Conservation (phyloP, 2,113 vertebrate genomes). For the Manacus vitellinus region DNA sequence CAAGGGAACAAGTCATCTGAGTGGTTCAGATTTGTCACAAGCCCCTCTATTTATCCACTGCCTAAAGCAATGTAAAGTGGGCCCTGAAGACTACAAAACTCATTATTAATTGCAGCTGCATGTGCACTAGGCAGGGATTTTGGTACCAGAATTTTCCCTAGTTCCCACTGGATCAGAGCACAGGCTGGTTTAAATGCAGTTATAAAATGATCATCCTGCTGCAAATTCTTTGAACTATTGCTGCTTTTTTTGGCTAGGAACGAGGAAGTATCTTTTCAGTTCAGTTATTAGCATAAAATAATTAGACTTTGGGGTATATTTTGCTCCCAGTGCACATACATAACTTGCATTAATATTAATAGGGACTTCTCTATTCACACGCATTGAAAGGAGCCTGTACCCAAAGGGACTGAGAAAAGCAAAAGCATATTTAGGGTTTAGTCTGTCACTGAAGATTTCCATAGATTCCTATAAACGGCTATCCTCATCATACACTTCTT, state of each 20-base stretch:
- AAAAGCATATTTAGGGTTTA: background rate
- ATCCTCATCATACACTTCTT: background rate
- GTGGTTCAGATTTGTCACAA: background rate
- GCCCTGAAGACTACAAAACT: background rate
- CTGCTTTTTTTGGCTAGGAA: background rate
- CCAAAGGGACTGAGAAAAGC: background rate
- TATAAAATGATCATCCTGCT: background rate
- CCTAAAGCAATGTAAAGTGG: background rate
- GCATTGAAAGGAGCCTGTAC: background rate
- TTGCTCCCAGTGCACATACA: background rate
- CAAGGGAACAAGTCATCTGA: background rate
- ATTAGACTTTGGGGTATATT: slow-evolving; percentile 31
- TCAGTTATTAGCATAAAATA: slow-evolving; percentile 56
- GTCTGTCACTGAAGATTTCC: background rate
- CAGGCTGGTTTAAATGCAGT: background rate
- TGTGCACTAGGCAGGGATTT: background rate
- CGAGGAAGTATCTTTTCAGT: background rate
- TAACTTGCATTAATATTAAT: slow-evolving; percentile 13
- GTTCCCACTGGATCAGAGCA: background rate
- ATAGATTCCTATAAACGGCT: background rate
- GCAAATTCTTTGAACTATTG: background rate
- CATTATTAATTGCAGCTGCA: background rate
- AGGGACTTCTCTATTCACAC: background rate
- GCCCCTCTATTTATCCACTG: background rate
- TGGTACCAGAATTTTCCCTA: background rate